phyloP scores from a whole-genome alignment of 2,888 invertebrate genomes.

The Mycalesis mineus region DNA sequence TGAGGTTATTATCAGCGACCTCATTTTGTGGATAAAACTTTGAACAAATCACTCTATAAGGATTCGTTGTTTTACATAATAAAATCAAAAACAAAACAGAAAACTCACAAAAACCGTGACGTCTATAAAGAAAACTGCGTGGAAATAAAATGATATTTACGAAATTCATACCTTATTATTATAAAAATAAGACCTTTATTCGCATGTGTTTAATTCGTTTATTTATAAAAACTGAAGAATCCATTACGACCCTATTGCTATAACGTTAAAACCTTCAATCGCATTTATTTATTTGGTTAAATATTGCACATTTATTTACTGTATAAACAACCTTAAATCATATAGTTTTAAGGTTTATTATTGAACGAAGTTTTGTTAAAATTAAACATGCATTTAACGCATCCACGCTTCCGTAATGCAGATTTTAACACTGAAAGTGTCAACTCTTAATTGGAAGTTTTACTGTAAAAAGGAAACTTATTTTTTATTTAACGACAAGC shows the following conservation, averaged over 20 bases:
- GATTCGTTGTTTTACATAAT: neutral
- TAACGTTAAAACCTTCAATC: neutral
- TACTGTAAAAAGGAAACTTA: too few relatives aligned
- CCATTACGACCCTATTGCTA: neutral
- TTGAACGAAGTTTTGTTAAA: neutral
- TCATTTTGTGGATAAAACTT: too few relatives aligned
- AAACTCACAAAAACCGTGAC: neutral
- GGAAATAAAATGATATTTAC: neutral
- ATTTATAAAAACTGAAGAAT: too few relatives aligned
- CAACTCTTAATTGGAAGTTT: neutral
- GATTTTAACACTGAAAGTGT: neutral
- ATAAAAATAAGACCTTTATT: neutral
- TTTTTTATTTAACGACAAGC: too few relatives aligned
- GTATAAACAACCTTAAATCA: neutral
- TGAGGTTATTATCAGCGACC: too few relatives aligned
- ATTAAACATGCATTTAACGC: neutral
- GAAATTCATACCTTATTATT: neutral
- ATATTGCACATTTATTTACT: neutral
- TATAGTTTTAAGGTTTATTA: neutral
- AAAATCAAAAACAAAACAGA: neutral
- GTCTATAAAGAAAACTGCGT: neutral
- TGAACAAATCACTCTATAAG: neutral
- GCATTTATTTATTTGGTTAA: neutral
- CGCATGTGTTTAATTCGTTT: neutral
- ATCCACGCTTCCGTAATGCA: neutral